A percentile compares a stretch with the other conserved stretches of the same genome.
phyloP scores from a whole-genome alignment of 2,113 vertebrate species.

The Eudyptes chrysolophus region DNA sequence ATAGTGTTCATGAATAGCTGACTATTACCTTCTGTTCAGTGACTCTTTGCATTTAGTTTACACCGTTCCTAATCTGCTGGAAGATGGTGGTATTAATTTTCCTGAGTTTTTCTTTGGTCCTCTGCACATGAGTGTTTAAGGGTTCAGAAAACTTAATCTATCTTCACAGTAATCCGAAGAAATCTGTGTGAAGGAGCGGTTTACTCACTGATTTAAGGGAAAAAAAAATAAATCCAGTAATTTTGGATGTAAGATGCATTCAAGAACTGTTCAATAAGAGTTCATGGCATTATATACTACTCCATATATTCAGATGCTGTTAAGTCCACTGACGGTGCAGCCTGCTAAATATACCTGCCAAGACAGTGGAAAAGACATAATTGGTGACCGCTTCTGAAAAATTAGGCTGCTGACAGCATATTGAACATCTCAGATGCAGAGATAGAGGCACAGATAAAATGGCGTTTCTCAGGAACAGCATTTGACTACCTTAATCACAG shows the following conservation, averaged over 20 bases:
- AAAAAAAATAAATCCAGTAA: not conserved
- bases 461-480: not conserved
- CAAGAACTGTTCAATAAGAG: not conserved
- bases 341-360: not conserved
- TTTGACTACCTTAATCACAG: not conserved
- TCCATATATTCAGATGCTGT: not conserved
- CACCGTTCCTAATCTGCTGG: not conserved
- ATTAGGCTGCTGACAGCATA: not conserved
- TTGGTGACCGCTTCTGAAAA: not conserved
- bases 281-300: not conserved
- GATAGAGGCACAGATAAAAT: not conserved
- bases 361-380: not conserved
- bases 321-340: not conserved
- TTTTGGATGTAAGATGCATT: not conserved
- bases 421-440: not conserved
- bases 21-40: not conserved
- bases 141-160: not conserved
- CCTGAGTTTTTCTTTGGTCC: not conserved
- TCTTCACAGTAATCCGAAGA: not conserved
- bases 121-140: not conserved
- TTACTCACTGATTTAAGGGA: not conserved
- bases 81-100: not conserved
- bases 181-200: not conserved
- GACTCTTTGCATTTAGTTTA: not conserved
- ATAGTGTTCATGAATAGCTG: not conserved